Evolutionary conservation across 2,888 invertebrate genomes (phyloP), one percentile per base, ranked within the genome.

Genomic region (Hypolimnas misippus): DNA sequence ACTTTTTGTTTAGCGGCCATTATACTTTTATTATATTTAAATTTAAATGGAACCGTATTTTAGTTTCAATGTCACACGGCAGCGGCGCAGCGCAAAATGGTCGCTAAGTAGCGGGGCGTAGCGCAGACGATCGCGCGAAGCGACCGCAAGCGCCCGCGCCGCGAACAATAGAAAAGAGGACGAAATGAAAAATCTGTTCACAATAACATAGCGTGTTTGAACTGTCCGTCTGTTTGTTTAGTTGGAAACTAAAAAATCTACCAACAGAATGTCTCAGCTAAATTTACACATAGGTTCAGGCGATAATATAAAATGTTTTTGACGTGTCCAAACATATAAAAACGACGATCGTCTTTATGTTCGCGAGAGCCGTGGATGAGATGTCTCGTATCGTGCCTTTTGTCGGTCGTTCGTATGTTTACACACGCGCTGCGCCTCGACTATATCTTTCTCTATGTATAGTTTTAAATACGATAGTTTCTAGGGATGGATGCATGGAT

Each of bases 161-260:
- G 40, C 50, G 54, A 58, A 66, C 73, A 73, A 74, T 76, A 72
- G 71, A 75, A 76, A 67, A 64, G 75, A 71, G 70, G 71, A 74
- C 73, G 75, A 76, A 70, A 74, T 70, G 74, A 77, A 77, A 76
- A 77, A 76, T 78, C 76, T 76, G 76, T 73, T 76, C 75, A 78
- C 76, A 76, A 74, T 69, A 78, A 76, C 77, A 78, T 74, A 72
- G 70, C 70, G 61, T 77, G 80, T 81, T 83, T 82, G 77, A 76
- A 76, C 77, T 76, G 74, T 72, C 70, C 72, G 73, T 75, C 66
- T 82, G 83, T 86, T 84, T 85, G 78, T 81, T 80, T 86, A 84
- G 83, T 82, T 84, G 83, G 81, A 75, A 78, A 81, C 79, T 81
- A 83, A 83, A 81, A 77, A 75, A 76, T 74, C 73, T 73, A 76